phyloP scores from a whole-genome alignment of 2,888 invertebrate genomes.

The Platypus cylindrus region DNA sequence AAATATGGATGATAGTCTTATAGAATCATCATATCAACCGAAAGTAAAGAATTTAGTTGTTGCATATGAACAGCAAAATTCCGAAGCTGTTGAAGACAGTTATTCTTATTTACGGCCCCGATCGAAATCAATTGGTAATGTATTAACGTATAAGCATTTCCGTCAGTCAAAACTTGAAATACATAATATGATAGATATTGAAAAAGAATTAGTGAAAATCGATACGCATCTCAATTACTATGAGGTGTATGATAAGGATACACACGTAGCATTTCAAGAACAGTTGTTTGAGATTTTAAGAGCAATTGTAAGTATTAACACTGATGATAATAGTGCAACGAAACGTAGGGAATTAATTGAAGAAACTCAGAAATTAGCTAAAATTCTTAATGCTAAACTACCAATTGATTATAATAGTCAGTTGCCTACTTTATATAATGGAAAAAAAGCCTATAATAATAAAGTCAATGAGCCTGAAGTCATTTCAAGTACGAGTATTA shows the following conservation, averaged over 20 bases:
- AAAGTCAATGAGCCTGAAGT: no score
- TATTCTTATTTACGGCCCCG: slow-evolving; percentile 5
- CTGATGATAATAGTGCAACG: slow-evolving; percentile 13
- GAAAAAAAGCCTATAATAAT: slow-evolving; percentile 5
- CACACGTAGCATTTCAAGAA: slow-evolving; percentile 20
- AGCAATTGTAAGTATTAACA: slow-evolving; percentile 18
- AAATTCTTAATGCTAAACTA: slow-evolving; percentile 17
- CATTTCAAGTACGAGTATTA: no score
- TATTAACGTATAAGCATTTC: slow-evolving; percentile 12
- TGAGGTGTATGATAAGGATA: slow-evolving; percentile 19
- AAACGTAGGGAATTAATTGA: slow-evolving; percentile 15
- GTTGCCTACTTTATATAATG: no score
- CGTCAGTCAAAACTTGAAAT: slow-evolving; percentile 11
- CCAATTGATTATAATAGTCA: slow-evolving; percentile 13
- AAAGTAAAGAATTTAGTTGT: slow-evolving; percentile 13
- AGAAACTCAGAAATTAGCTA: slow-evolving; percentile 17
- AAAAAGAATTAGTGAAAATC: slow-evolving; percentile 16
- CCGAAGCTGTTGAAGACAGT: slow-evolving; percentile 2
- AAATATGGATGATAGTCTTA: slow-evolving; percentile 3
- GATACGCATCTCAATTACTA: slow-evolving; percentile 17
- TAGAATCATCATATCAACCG: slow-evolving; percentile 1
- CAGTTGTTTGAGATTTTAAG: slow-evolving; percentile 20
- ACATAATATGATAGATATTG: slow-evolving; percentile 13
- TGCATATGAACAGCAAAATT: slow-evolving; percentile 11
- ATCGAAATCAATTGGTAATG: slow-evolving; percentile 13